These are phyloP conservation scores for Cylas formicarius DNA, from an alignment of 1,140 invertebrate species.

Conservation along the genomic window DNA sequence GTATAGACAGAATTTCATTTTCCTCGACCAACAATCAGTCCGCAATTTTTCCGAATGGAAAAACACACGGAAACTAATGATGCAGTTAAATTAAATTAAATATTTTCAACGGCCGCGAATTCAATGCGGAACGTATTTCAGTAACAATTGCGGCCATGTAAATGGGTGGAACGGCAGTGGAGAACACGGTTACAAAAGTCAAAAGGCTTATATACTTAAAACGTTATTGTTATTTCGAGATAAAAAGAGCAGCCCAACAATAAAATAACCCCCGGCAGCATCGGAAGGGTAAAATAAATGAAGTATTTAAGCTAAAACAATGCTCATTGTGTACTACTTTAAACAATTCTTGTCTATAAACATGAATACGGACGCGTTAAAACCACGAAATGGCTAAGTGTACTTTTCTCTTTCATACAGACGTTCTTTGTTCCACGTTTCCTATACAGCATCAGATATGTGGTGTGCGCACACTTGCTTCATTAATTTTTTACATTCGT, in stretches of 20 bases:
- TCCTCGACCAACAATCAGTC: too few species aligned
- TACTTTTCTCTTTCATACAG: constrained; percentile 26
- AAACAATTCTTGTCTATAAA: constrained; percentile 32
- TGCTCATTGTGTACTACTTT: constrained; percentile 30
- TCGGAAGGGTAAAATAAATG: constrained; percentile 23
- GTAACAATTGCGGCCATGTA: too few species aligned
- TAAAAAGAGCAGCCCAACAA: constrained; percentile 28
- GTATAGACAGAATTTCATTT: too few species aligned
- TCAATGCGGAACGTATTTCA: too few species aligned
- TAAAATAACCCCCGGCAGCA: constrained; percentile 29
- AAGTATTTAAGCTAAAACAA: constrained; percentile 31
- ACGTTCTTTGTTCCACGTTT: constrained; percentile 20
- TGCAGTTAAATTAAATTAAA: too few species aligned
- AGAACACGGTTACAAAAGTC: constrained; percentile 2
- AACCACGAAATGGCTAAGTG: constrained; percentile 30
- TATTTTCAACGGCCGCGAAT: too few species aligned
- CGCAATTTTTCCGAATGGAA: too few species aligned
- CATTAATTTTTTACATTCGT: constrained; percentile 18
- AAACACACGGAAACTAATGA: too few species aligned
- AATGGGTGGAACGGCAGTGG: too few species aligned
- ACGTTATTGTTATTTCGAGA: constrained; percentile 21
- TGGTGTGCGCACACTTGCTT: constrained; percentile 15
- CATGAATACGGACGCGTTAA: constrained; percentile 25
- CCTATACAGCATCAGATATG: constrained; percentile 20
- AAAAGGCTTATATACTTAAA: constrained; percentile 18